Base-by-base conservation (phyloP, 2,797 vertebrate species). In the Silurus lanzhouensis region DNA sequence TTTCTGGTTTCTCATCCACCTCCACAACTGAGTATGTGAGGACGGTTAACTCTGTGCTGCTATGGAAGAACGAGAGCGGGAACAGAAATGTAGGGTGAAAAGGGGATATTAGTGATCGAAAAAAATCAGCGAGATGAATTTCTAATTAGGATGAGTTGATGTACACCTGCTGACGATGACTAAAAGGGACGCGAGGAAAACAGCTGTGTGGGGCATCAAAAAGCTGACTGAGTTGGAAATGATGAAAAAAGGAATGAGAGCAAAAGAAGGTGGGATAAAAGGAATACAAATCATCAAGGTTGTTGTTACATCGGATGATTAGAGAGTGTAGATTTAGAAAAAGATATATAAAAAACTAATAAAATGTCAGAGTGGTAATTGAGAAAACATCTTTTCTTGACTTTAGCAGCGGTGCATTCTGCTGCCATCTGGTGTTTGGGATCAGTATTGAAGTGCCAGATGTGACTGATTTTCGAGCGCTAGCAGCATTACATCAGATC, bases 351-450 rank as follows among this genome's bases (percentile, higher is more conserved):
- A 20, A 44, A 44, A 78, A 17, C 15, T 48, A 3, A 58, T 5
- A 61, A 55, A 85, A 27, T 63, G 17, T 22, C 6, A n/a, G 76
- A 12, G 14, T 5, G n/a, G 87, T 44, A 5, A 1, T 52, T 66
- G 38, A 70, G 66, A 60, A 46, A 58, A 72, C 60, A 10, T 44
- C 48, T n/a, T 58, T 68, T 44, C 44, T 25, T n/a, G 17, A 71
- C 9, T 75, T 46, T 19, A 13, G 20, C 52, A 15, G 27, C 44
- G 1, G n/a, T 88, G 80, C 81, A 52, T 79, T 77, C 75, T 94
- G 91, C 91, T 93, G 92, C 92, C 93, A 92, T 85, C 94, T 94
- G 84, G 86, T 91, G 94, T 84, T 80, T 9, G 17, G 74, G 55
- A 75, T 9, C 1, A n/a, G 85, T 80, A 72, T 83, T 83, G 84